A percentile compares a stretch with the other conserved stretches of the same genome.
Conservation (phyloP, 2,888 invertebrate species). For the Balanococcus diminutus region DNA sequence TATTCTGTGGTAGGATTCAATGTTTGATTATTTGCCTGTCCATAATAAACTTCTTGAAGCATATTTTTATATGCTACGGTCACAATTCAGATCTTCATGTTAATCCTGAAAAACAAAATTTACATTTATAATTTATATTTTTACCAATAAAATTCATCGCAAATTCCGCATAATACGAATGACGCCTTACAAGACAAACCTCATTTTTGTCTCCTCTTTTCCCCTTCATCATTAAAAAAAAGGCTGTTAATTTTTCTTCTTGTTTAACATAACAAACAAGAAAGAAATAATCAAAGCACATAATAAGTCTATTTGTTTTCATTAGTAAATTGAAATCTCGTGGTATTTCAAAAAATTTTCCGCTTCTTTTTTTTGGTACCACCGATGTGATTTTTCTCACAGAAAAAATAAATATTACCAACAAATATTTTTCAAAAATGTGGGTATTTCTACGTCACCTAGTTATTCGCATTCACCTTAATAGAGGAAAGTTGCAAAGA, state of each 20-base stretch:
- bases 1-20: conserved; percentile 47
- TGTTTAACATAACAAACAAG: background rate
- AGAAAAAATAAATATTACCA: background rate
- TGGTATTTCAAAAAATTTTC: background rate
- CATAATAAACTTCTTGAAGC: conserved; percentile 53
- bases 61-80: conserved; percentile 47
- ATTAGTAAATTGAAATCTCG: background rate
- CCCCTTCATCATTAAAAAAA: background rate
- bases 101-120: conserved; percentile 27
- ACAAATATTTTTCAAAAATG: background rate
- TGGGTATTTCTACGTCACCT: background rate
- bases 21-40: conserved; percentile 41
- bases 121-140: background rate
- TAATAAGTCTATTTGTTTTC: background rate
- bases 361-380: background rate
- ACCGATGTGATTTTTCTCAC: background rate
- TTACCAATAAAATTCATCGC: background rate
- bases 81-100: conserved; percentile 41
- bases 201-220: background rate
- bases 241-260: background rate
- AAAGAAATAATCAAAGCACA: background rate
- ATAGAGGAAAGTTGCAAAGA: background rate
- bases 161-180: background rate
- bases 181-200: too few relatives aligned
- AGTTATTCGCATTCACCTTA: background rate